These are phyloP conservation scores for Syngnathus acus DNA, from an alignment of 2,797 vertebrate genomes.

Conservation along the genomic window DNA sequence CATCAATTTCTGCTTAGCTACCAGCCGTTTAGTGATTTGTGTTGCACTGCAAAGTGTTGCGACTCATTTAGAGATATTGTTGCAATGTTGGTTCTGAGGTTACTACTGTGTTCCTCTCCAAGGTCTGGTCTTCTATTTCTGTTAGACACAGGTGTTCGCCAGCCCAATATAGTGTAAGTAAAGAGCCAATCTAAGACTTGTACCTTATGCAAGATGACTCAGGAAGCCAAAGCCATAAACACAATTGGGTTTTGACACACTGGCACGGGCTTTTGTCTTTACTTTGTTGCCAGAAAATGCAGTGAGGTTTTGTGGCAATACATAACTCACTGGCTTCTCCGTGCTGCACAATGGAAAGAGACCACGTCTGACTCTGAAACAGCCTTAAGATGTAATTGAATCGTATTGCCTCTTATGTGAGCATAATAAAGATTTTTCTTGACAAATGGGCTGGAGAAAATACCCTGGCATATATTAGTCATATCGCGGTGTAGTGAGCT, in stretches of 20 bases:
- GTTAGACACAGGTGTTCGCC: slow-evolving; percentile 7
- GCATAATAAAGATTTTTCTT: slow-evolving; percentile 55
- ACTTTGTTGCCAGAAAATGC: slow-evolving; percentile 39
- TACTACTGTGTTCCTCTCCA: neutral
- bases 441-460: slow-evolving; percentile 59
- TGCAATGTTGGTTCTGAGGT: slow-evolving; percentile 3
- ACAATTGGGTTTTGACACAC: slow-evolving; percentile 26
- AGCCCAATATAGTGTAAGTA: slow-evolving; percentile 14
- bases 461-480: slow-evolving; percentile 51
- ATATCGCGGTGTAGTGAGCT: slow-evolving; percentile 29
- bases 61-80: neutral
- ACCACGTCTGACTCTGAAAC: slow-evolving; percentile 42
- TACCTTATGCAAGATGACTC: slow-evolving; percentile 19
- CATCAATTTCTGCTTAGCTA: slow-evolving; percentile 13
- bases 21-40: slow-evolving; percentile 26
- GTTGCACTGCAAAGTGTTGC: neutral
- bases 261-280: slow-evolving; percentile 26
- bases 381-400: slow-evolving; percentile 50
- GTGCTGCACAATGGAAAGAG: slow-evolving; percentile 49
- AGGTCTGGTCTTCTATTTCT: slow-evolving; percentile 3
- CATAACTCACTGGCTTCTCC: slow-evolving; percentile 45
- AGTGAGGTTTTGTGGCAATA: slow-evolving; percentile 51
- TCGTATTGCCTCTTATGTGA: slow-evolving; percentile 50
- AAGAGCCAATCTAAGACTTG: slow-evolving; percentile 24
- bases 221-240: slow-evolving; percentile 30